Evolutionary conservation across 2,888 invertebrate genomes (phyloP), one percentile per base, ranked within the genome.

Genomic region (Apotomis capreana): DNA sequence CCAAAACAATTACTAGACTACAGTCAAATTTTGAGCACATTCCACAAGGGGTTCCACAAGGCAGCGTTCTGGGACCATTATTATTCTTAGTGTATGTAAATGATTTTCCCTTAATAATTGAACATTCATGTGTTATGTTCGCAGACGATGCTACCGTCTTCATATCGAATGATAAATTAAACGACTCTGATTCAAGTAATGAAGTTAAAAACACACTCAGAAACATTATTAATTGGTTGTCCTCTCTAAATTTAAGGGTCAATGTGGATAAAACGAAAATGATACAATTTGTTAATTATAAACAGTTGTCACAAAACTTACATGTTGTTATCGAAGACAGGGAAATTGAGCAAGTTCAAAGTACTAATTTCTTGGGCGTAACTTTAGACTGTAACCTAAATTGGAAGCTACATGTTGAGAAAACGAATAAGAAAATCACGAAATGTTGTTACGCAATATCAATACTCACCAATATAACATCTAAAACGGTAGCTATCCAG

Each of bases 71-170:
- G 26, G 26, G 26, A 26, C 26, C 26, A 49, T 26, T 26, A 26
- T 26, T 26, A 26, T 26, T 26, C 26, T 26, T 26, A 26, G 26
- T 26, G 26, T 26, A 49, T 26, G 15, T 58, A 12, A 55, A 65
- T 26, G 65, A 65, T 12, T 36, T 65, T 49, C 65, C 57, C 44
- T 13, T 57, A 57, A 57, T 65, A 65, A n/a, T 13, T 44, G 46
- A 46, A 36, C 65, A 65, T 37, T 15, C 26, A 12, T 65, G 65
- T 65, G 65, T 65, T 9, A 65, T 65, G 65, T 57, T 65, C 40
- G 55, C 65, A n/a, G 65, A 57, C 46, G 57, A 65, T 57, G 57
- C 65, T 15, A 65, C 57, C 2, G 26, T 57, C 10, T 65, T 65
- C 15, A 13, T 65, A 57, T 55, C 55, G 9, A n/a, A 44, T 0